These are phyloP conservation scores for Calycopis cecrops DNA, from an alignment of 1,140 invertebrate genomes.

Conservation along the genomic window DNA sequence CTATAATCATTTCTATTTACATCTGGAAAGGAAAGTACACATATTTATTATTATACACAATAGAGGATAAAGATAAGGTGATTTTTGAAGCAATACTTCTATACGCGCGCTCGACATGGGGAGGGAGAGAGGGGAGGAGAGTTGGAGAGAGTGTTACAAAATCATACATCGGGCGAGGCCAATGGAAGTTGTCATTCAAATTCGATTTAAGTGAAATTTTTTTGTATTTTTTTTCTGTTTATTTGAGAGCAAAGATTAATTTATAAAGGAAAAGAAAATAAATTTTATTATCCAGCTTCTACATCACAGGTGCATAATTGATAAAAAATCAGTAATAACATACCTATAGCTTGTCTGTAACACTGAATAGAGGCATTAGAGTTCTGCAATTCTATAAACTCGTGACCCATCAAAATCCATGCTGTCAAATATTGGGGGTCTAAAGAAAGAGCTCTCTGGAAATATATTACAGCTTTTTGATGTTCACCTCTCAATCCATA, in stretches of 20 bases:
- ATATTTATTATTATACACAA: too few species aligned
- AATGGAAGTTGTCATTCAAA: too few species aligned
- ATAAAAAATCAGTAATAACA: conserved; percentile 19
- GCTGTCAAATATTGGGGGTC: conserved; percentile 96
- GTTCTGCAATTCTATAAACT: conserved; percentile 99
- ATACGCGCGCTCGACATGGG: too few species aligned
- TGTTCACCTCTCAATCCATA: conserved; percentile 97
- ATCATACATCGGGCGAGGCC: too few species aligned
- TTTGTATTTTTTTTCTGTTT: neutral
- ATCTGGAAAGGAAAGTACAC: conserved; percentile 76
- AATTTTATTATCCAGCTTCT: too few species aligned
- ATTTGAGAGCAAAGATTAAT: neutral
- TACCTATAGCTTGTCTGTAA: conserved; percentile 97
- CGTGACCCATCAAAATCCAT: conserved; percentile 99
- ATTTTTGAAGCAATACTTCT: too few species aligned
- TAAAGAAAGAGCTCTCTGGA: conserved; percentile 94
- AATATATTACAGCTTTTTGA: conserved; percentile 97
- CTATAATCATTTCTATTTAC: conserved; percentile 95
- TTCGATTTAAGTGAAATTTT: too few species aligned
- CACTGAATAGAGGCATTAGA: conserved; percentile 97
- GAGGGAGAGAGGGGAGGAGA: too few species aligned
- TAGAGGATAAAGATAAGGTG: too few species aligned
- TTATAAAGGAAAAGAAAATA: too few species aligned
- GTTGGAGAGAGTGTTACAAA: too few species aligned
- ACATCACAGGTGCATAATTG: neutral